Base-by-base conservation (phyloP, 1,140 invertebrate species). In the Pogonomyrmex barbatus region DNA sequence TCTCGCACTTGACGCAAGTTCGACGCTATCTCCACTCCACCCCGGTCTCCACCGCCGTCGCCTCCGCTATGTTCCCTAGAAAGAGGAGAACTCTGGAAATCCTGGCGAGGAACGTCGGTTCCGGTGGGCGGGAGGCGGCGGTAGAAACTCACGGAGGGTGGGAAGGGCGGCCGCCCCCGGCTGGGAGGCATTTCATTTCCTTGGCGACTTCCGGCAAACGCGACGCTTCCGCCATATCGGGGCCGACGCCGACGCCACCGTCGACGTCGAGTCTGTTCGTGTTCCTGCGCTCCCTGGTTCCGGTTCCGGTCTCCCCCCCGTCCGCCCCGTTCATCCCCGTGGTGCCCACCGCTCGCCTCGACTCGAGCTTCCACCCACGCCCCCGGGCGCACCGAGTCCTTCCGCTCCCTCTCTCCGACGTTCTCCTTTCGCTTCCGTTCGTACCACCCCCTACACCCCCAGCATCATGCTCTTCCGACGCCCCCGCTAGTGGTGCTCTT, bases 121-220 rank as follows among this genome's bases (percentile, higher is more conserved):
- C 85, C 79, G 62, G 88, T 65, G 63, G 76, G 76, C 58, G 62
- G 87, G 39, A 56, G 62, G 17, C 47, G 84, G 65, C 71, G 58
- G 84, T 52, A 71, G 88, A 87, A 77, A 60, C 73, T 81, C 87
- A 52, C 50, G 67, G 78, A n/a, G 75, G 87, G 83, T 17, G 76
- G 82, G 85, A 68, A 79, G 52, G 89, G 82, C 67, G 79, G 87
- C 86, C 71, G 24, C 84, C 86, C 77, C 76, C 65, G 89, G 87
- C 89, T 87, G 89, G 89, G 92, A 91, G 93, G 92, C 91, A 93
- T 95, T 95, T 95, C 94, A 95, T 95, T 95, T 95, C 94, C 94
- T 94, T 91, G 91, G 91, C 92, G 93, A 94, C 94, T 95, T 94
- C 94, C 94, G 94, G 94, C 93, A 94, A 95, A 94, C 93, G 93